Conservation (phyloP, 2,888 invertebrate species). For the Melieria picta region DNA sequence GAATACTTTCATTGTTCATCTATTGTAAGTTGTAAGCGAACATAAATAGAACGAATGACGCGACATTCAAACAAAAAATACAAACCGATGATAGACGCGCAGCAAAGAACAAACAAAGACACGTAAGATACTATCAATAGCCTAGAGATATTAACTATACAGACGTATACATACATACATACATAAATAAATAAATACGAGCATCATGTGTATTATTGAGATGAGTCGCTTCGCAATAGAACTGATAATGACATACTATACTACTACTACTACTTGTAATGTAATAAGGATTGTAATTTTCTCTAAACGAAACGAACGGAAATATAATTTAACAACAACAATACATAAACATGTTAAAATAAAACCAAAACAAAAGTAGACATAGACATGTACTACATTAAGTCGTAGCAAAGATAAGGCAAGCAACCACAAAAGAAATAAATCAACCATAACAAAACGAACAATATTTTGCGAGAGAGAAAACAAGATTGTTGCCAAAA, state of each 20-base stretch:
- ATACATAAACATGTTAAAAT: constrained; percentile 28
- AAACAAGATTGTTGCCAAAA: constrained; percentile 63
- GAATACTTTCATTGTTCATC: constrained; percentile 24
- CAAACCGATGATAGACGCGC: too few relatives aligned
- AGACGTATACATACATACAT: constrained; percentile 14
- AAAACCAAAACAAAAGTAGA: constrained; percentile 15
- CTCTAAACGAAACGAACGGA: constrained; percentile 45
- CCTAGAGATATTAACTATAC: constrained; percentile 27
- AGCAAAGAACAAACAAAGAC: constrained; percentile 3
- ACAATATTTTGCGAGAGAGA: constrained; percentile 54
- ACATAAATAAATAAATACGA: not conserved
- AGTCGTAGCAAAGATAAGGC: too few relatives aligned
- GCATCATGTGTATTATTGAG: not conserved
- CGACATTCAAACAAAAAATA: too few relatives aligned
- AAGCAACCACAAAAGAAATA: not conserved
- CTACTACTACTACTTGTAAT: constrained; percentile 10
- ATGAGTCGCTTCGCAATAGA: constrained; percentile 35
- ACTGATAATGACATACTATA: constrained; percentile 37
- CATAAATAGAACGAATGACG: constrained; percentile 16
- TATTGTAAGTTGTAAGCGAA: constrained; percentile 32
- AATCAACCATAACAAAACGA: constrained; percentile 14
- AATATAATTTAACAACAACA: constrained; percentile 41
- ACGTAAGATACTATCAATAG: constrained; percentile 30
- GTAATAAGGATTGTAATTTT: constrained; percentile 41
- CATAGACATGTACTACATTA: constrained; percentile 13